Conservation (phyloP, 2,888 invertebrate genomes). For the Drosophila fulvimacula region DNA sequence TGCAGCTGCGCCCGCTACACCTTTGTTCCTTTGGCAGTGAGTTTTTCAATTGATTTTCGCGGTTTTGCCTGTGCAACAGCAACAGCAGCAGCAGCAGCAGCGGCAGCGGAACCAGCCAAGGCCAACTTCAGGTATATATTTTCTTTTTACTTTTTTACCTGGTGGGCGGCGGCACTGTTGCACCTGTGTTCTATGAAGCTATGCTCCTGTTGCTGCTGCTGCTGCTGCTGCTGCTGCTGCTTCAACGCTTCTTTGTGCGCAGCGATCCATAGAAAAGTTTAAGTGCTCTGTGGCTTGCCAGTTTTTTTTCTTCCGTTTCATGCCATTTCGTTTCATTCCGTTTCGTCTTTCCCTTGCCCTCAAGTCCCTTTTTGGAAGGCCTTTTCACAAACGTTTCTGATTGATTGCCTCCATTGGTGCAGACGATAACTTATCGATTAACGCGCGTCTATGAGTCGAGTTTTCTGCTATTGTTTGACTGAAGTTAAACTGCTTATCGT, state of each 20-base stretch:
- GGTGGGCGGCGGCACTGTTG: slow-evolving; percentile 48
- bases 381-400: slow-evolving; percentile 51
- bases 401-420: slow-evolving; percentile 65
- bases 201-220: slow-evolving; percentile 22
- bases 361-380: slow-evolving; percentile 20
- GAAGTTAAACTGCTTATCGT: background rate
- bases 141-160: slow-evolving; percentile 12
- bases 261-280: slow-evolving; percentile 76
- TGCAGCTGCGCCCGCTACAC: slow-evolving; percentile 32
- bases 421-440: slow-evolving; percentile 72
- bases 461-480: slow-evolving; percentile 11
- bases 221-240: slow-evolving; percentile 71
- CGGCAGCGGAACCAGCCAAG: slow-evolving; percentile 57
- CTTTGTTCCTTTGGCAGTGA: slow-evolving; percentile 54
- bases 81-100: slow-evolving; percentile 27
- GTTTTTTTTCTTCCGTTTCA: slow-evolving; percentile 40
- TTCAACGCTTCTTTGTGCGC: slow-evolving; percentile 76
- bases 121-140: slow-evolving; percentile 33
- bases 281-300: slow-evolving; percentile 71
- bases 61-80: slow-evolving; percentile 64
- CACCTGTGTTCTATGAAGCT: slow-evolving; percentile 49
- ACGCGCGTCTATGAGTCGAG: slow-evolving; percentile 11
- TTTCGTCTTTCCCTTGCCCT: slow-evolving; percentile 21
- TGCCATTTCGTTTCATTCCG: slow-evolving; percentile 22
- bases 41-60: slow-evolving; percentile 81